phyloP scores from a whole-genome alignment of 2,113 vertebrate genomes.

The Malurus alboscapulatus region DNA sequence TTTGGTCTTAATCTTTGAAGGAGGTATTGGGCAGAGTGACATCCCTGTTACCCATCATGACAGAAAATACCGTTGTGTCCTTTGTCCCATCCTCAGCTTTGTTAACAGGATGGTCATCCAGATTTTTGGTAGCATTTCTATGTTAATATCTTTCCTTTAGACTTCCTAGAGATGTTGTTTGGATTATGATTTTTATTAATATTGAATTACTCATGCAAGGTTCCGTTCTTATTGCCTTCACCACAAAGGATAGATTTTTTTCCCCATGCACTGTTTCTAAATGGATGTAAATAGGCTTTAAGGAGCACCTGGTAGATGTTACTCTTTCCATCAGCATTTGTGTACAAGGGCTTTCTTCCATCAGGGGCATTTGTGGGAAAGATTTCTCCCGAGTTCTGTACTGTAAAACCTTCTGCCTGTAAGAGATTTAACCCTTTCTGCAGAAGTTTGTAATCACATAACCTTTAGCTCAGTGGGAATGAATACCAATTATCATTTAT shows the following conservation, averaged over 20 bases:
- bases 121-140: background rate
- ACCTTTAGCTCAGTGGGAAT: conserved; percentile 57
- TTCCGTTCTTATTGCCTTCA: background rate
- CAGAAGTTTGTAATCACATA: conserved; percentile 21
- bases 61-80: background rate
- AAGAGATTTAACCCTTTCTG: conserved; percentile 56
- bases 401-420: background rate
- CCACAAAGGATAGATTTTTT: background rate
- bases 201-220: rapidly evolving
- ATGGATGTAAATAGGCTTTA: background rate
- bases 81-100: background rate
- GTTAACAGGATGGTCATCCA: background rate
- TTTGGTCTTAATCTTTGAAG: background rate
- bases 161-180: background rate
- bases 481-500: conserved; percentile 67
- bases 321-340: background rate
- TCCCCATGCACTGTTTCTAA: background rate
- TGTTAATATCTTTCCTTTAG: background rate
- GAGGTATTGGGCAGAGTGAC: background rate
- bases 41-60: background rate
- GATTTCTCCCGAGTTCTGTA: background rate
- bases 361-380: background rate
- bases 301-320: background rate
- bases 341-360: background rate
- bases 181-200: background rate